A percentile compares a stretch with the other conserved stretches of the same genome.
phyloP scores from a whole-genome alignment of 2,797 vertebrate genomes.

The Loris lydekkerianus region DNA sequence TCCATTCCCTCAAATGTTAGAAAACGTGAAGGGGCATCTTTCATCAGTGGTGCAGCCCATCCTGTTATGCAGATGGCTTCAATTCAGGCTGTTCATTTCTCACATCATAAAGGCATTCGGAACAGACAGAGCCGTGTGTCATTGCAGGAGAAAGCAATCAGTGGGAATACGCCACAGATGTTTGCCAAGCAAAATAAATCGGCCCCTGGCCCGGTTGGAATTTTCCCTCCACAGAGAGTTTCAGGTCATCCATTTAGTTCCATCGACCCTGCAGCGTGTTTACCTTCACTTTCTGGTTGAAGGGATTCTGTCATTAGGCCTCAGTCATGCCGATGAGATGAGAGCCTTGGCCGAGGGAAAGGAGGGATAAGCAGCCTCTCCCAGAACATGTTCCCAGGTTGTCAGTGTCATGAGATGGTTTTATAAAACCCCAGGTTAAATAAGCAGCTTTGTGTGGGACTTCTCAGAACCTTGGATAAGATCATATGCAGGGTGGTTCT shows the following conservation, averaged over 20 bases:
- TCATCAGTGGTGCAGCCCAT: neutral
- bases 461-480: constrained; percentile 16
- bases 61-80: constrained; percentile 55
- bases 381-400: neutral
- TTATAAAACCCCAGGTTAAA: neutral
- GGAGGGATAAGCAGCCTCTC: constrained; percentile 4
- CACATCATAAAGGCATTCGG: constrained; percentile 55
- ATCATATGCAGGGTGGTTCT: neutral
- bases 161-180: constrained; percentile 67
- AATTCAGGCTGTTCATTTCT: constrained; percentile 59
- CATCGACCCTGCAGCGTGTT: constrained; percentile 9
- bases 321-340: neutral
- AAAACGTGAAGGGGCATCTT: constrained; percentile 19
- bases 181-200: constrained; percentile 67
- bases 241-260: constrained; percentile 62
- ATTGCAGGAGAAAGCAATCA: constrained; percentile 72
- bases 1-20: neutral
- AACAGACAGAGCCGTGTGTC: constrained; percentile 57
- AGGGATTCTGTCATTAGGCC: neutral
- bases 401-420: neutral
- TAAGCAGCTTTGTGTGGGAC: neutral
- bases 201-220: constrained; percentile 58
- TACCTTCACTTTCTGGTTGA: constrained; percentile 50
- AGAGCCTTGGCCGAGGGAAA: neutral
- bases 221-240: constrained; percentile 50